Percentiles rank a stretch among this genome's conserved stretches.
Evolutionary conservation across 2,888 invertebrate species (phyloP).

Genomic region (Hemistola chrysoprasaria): DNA sequence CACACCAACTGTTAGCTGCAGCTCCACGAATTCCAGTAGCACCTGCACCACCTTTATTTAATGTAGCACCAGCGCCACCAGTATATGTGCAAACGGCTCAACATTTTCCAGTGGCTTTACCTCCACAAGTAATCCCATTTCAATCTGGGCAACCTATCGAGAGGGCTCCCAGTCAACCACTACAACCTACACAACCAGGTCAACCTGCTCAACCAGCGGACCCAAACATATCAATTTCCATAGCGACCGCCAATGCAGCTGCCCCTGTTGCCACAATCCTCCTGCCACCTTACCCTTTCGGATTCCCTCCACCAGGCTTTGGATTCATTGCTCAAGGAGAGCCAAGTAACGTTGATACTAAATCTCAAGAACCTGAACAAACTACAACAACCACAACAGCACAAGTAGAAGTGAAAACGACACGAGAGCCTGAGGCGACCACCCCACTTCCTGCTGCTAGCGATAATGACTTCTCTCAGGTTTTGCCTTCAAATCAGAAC

Average conservation of each 20-base stretch:
- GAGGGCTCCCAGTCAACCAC: slow-evolving; percentile 29
- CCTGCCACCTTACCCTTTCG: slow-evolving; percentile 70
- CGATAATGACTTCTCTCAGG: slow-evolving; percentile 62
- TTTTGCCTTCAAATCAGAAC: slow-evolving; percentile 60
- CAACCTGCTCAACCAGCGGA: slow-evolving; percentile 43
- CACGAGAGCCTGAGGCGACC: slow-evolving; percentile 47
- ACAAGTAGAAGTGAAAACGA: slow-evolving; percentile 40
- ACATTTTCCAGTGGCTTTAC: slow-evolving; percentile 23
- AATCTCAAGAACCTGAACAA: slow-evolving; percentile 47
- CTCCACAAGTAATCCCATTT: slow-evolving; percentile 25
- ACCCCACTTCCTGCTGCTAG: slow-evolving; percentile 59
- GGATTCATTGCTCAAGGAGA: slow-evolving; percentile 55
- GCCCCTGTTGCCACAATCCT: slow-evolving; percentile 71
- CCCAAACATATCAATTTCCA: slow-evolving; percentile 67
- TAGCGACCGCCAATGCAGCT: slow-evolving; percentile 71
- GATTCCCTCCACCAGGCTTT: slow-evolving; percentile 60
- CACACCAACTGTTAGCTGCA: too few species aligned
- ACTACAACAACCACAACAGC: slow-evolving; percentile 48
- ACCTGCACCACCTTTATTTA: too few species aligned
- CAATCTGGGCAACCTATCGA: slow-evolving; percentile 30
- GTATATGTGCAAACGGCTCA: slow-evolving; percentile 4
- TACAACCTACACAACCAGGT: slow-evolving; percentile 22
- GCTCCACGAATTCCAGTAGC: too few species aligned
- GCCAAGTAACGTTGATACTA: slow-evolving; percentile 46
- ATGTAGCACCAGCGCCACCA: too few species aligned